A percentile compares a stretch with the other conserved stretches of the same genome.
These are phyloP conservation scores for Parapsyche elsis DNA, from an alignment of 1,140 invertebrate species.

Conservation along the genomic window DNA sequence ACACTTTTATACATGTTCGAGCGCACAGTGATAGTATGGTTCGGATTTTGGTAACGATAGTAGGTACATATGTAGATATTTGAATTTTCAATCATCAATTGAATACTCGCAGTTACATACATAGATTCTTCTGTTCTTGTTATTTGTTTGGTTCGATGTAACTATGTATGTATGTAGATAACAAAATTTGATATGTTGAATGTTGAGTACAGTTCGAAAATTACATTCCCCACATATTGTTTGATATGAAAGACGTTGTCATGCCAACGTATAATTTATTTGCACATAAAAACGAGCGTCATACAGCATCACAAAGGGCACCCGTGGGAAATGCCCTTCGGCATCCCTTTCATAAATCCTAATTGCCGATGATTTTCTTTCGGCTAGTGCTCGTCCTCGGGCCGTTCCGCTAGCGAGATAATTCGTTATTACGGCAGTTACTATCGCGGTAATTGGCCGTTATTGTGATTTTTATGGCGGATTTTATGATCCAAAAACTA, in stretches of 20 bases:
- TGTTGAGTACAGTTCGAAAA: no score
- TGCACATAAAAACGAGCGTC: constrained; percentile 29
- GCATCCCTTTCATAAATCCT: constrained; percentile 53
- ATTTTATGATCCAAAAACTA: constrained; percentile 57
- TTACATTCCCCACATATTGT: no score
- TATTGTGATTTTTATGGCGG: constrained; percentile 57
- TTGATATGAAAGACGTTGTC: neutral
- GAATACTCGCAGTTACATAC: no score
- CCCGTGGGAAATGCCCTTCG: constrained; percentile 10
- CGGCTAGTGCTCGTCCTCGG: constrained; percentile 8
- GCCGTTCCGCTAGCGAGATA: constrained; percentile 49
- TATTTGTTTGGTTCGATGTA: no score
- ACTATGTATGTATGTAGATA: no score
- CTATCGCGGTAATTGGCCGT: constrained; percentile 54
- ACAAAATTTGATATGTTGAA: no score
- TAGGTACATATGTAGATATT: no score
- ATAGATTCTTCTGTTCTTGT: no score
- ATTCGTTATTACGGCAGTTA: constrained; percentile 56
- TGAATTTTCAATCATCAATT: no score
- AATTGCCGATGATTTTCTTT: constrained; percentile 53
- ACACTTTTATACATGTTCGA: no score
- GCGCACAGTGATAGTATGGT: no score
- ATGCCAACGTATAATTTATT: constrained; percentile 25
- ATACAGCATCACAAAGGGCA: constrained; percentile 37
- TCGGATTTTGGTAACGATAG: no score